Conservation (phyloP, 2,113 vertebrate genomes). For the Nycticryphes semicollaris region DNA sequence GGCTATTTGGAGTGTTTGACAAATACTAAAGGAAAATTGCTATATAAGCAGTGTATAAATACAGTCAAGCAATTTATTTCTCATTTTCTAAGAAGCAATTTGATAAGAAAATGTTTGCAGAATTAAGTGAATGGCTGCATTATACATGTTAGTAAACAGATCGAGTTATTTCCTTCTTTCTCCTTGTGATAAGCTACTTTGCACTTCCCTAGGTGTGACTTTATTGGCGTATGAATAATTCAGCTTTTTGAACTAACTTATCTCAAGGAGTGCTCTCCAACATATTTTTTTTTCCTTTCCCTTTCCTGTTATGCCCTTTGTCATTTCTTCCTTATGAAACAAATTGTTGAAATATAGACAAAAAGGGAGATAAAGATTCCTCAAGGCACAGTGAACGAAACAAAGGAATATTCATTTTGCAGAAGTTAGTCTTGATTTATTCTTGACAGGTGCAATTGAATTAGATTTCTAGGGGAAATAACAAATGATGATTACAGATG, state of each 20-base stretch:
- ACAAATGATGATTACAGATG: background rate
- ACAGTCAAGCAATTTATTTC: constrained; percentile 49
- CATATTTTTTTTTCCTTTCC: background rate
- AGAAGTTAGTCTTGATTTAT: constrained; percentile 28
- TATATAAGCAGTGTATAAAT: constrained; percentile 38
- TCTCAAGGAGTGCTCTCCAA: background rate
- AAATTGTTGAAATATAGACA: constrained; percentile 12
- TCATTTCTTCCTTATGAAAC: background rate
- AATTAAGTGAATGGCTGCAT: constrained; percentile 46
- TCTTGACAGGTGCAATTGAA: constrained; percentile 12
- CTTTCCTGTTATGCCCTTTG: background rate
- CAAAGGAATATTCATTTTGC: constrained; percentile 27
- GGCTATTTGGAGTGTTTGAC: background rate
- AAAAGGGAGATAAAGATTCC: constrained; percentile 29
- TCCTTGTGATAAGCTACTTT: constrained; percentile 28
- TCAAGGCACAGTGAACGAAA: background rate
- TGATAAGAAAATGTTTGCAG: constrained; percentile 56
- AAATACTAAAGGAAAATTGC: constrained; percentile 35
- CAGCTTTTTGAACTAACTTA: constrained; percentile 33
- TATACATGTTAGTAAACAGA: constrained; percentile 51
- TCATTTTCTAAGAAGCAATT: constrained; percentile 38
- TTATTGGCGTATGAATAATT: constrained; percentile 58
- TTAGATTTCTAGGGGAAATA: constrained; percentile 24
- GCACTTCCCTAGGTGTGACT: constrained; percentile 16
- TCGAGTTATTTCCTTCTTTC: constrained; percentile 16